Conservation (phyloP, 2,888 invertebrate species). For the Cheilosia scutellata region DNA sequence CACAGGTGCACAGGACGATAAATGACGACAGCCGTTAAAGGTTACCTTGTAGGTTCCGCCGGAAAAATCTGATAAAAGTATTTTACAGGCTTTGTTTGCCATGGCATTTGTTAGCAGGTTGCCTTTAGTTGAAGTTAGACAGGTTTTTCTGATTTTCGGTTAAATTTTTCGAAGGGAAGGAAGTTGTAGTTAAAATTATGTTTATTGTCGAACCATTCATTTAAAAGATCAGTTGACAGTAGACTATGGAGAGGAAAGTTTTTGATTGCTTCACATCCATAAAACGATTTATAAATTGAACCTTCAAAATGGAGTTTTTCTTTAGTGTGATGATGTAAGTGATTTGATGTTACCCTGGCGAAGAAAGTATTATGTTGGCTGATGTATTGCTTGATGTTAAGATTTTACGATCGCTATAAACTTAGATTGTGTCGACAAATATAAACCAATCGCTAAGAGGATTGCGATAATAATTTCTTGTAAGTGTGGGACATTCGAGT, state of each 20-base stretch:
- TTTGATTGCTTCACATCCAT: constrained; percentile 64
- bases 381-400: no score
- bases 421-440: no score
- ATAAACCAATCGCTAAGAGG: no score
- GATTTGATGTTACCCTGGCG: no score
- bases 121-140: constrained; percentile 12
- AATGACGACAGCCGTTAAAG: constrained; percentile 55
- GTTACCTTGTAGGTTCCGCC: constrained; percentile 28
- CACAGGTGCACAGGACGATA: constrained; percentile 29
- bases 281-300: constrained; percentile 48
- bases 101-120: not conserved
- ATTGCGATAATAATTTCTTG: no score
- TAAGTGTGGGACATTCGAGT: no score
- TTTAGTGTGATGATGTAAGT: no score
- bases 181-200: constrained; percentile 16
- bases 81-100: constrained; percentile 50
- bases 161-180: constrained; percentile 4
- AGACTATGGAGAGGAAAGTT: constrained; percentile 42
- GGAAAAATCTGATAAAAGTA: constrained; percentile 65
- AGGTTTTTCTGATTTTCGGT: constrained; percentile 1
- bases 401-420: no score
- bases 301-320: not conserved
- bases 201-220: constrained; percentile 41
- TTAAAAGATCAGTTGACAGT: constrained; percentile 46
- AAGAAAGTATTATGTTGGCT: no score